Evolutionary conservation across 2,797 vertebrate species (phyloP).

Genomic region (Falco berigora): DNA sequence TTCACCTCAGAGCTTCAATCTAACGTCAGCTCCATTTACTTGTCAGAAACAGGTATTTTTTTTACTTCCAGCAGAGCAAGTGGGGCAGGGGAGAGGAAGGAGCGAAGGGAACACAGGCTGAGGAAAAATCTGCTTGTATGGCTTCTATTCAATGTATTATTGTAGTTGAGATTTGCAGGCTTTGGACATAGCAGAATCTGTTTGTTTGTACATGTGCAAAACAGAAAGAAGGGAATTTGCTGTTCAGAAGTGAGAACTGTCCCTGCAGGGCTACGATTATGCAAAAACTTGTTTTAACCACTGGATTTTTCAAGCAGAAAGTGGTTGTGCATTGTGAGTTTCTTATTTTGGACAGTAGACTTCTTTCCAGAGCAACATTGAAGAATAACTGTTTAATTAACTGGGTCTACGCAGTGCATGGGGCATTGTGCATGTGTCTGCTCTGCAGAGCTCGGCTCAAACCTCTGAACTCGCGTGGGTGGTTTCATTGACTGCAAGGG

Average conservation of each 20-base stretch:
- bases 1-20: neutral
- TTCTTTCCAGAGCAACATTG: neutral
- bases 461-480: neutral
- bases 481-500: constrained; percentile 34
- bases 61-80: constrained; percentile 44
- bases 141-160: neutral
- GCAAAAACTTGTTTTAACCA: constrained; percentile 17
- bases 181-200: neutral
- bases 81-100: neutral
- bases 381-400: constrained; percentile 10
- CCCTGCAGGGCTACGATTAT: neutral
- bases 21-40: constrained; percentile 56
- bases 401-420: neutral
- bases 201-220: neutral
- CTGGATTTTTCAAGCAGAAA: neutral
- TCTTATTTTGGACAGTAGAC: neutral
- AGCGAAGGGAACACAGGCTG: neutral
- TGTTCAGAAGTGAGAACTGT: constrained; percentile 8
- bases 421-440: neutral
- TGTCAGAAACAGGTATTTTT: constrained; percentile 62
- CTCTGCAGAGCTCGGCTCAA: neutral
- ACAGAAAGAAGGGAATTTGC: neutral
- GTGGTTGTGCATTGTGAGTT: neutral
- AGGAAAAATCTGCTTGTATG: neutral
- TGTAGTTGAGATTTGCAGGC: neutral